Conservation (phyloP, 1,140 invertebrate species). For the Pseudomyrmex pallidus region DNA sequence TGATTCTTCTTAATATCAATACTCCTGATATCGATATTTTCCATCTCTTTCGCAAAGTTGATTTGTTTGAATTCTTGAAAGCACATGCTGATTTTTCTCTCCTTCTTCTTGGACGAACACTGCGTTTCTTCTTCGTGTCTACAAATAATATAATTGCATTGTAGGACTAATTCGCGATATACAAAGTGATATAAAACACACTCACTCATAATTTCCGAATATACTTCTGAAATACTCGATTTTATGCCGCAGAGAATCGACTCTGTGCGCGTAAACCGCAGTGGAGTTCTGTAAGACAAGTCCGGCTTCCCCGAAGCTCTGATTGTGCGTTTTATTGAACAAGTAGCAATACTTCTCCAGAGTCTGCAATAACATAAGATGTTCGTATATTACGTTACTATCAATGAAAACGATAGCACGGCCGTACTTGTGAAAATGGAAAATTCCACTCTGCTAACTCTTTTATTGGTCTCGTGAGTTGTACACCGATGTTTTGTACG, state of each 20-base stretch:
- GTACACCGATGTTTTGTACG: constrained; percentile 74
- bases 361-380: constrained; percentile 70
- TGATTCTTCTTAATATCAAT: constrained; percentile 74
- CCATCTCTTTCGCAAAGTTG: constrained; percentile 71
- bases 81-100: constrained; percentile 53
- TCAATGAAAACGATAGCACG: background rate
- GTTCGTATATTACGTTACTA: background rate
- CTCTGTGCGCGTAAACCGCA: constrained; percentile 77
- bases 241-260: constrained; percentile 78
- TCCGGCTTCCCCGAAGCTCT: constrained; percentile 80
- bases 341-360: constrained; percentile 76
- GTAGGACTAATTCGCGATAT: background rate
- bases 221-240: constrained; percentile 66
- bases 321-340: constrained; percentile 68
- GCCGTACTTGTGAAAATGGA: constrained; percentile 78
- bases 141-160: background rate
- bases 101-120: constrained; percentile 28
- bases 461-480: constrained; percentile 79
- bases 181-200: constrained; percentile 30
- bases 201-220: constrained; percentile 73
- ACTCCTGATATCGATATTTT: constrained; percentile 77
- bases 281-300: constrained; percentile 81
- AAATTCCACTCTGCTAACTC: constrained; percentile 80
- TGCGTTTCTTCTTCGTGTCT: constrained; percentile 58
- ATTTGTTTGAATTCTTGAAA: constrained; percentile 77